Percentiles rank a stretch among this genome's conserved stretches.
Conservation (phyloP, 2,888 invertebrate species). For the Epiperipatus broadwayi region DNA sequence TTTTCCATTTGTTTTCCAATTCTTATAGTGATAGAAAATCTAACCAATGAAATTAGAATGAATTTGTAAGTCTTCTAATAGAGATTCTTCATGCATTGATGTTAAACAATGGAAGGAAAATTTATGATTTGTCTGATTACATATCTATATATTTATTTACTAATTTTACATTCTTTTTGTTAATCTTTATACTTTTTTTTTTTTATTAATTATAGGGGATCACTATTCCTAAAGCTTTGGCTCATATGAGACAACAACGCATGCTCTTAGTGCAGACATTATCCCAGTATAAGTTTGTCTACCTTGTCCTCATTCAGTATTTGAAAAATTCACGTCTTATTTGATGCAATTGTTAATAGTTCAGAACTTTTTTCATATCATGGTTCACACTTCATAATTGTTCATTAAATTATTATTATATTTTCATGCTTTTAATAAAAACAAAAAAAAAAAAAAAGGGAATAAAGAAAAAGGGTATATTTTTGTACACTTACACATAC, state of each 20-base stretch:
- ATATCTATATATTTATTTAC: neutral
- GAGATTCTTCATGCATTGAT: too few species aligned
- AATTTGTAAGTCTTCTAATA: too few species aligned
- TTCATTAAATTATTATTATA: too few species aligned
- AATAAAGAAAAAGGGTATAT: too few species aligned
- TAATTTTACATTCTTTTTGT: slow-evolving; percentile 1
- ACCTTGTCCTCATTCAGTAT: slow-evolving; percentile 61
- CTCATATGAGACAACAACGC: slow-evolving; percentile 61
- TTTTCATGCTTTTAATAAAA: too few species aligned
- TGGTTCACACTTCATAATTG: too few species aligned
- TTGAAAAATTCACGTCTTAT: slow-evolving; percentile 69
- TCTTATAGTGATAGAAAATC: too few species aligned
- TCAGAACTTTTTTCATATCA: too few species aligned
- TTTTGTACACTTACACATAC: too few species aligned
- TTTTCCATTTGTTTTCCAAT: too few species aligned
- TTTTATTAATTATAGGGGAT: slow-evolving; percentile 53
- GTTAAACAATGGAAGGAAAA: neutral
- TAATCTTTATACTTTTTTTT: slow-evolving; percentile 12
- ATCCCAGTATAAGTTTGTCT: slow-evolving; percentile 71
- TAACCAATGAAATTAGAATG: too few species aligned
- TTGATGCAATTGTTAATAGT: slow-evolving; percentile 33
- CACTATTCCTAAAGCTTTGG: slow-evolving; percentile 61
- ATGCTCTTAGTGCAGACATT: slow-evolving; percentile 71
- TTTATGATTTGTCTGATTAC: neutral
- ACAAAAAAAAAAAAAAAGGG: too few species aligned